Evolutionary conservation across 1,140 invertebrate genomes (phyloP), one percentile per base, ranked within the genome.

Genomic region (Polypedilum vanderplanki): DNA sequence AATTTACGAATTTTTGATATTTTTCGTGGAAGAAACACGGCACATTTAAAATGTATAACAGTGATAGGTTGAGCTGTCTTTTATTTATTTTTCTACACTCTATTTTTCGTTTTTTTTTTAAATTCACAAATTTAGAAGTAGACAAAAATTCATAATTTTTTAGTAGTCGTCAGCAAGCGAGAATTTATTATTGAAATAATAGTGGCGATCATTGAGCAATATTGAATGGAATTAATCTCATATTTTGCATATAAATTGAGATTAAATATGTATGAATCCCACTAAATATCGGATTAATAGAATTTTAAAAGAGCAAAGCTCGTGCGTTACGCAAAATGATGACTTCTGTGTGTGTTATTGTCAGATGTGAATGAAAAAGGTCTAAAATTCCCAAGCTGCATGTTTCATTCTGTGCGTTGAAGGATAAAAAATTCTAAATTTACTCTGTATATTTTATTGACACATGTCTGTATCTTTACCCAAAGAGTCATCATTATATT

Each of bases 231-330:
- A 57, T 57, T 57, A 57, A 57, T 57, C 1, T 57, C 46, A 15
- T 57, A 57, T 57, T 57, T 57, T 57, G 46, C 46, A 57, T 57
- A 57, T 57, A 57, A 57, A 57, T 57, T 57, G n/a, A 57, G 46
- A 57, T 57, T 46, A 46, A 1, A 33, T 33, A n/a, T n/a, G n/a
- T n/a, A n/a, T n/a, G n/a, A n/a, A n/a, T n/a, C n/a, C n/a, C n/a
- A n/a, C n/a, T n/a, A n/a, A 15, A 57, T 15, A n/a, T 15, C 41
- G 5, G 41, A 3, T 8, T 12, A 57, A 57, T 12, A 57, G 46
- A 57, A 57, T 33, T 33, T 33, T 33, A 3, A 33, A 33, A 33
- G 5, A 33, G 24, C 24, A 33, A n/a, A n/a, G 24, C 5, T 33
- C n/a, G 12, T 57, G n/a, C 12, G 46, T 57, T 15, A 57, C 46